Evolutionary conservation across 1,140 invertebrate species (phyloP), one percentile per base, ranked within the genome.

Genomic region (Cotesia vestalis): DNA sequence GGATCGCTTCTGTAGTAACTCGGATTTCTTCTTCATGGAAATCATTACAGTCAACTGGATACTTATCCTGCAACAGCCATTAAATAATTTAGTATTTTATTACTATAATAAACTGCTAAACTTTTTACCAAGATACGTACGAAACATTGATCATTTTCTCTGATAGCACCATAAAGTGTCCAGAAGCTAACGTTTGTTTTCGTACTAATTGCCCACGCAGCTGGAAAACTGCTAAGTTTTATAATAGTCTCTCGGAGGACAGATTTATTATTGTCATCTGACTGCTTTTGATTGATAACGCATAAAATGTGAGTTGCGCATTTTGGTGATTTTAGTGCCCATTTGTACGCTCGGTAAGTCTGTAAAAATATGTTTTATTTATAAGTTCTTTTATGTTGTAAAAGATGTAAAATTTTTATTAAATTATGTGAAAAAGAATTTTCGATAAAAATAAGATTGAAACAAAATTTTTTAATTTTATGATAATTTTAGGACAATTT

Each of bases 1-100:
- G 93, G 76, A 91, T 88, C 69, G 91, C 92, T 88, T 94, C 93
- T 36, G 92, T 93, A 34, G 92, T 94, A 14, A 93, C 92, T 88
- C 90, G 91, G 27, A 92, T 84, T 84, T 95, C 93, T 81, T 94
- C 93, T 81, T 93, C 90, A 78, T 94, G 92, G 85, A 94, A 95
- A 2, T 90, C 89, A 35, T 88, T 88, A 77, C 94, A 94, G 63
- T 93, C 89, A 0, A 90, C 91, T 71, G 91, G 91, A 80, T 91
- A 94, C 77, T 90, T 91, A 0, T 84, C 88, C 93, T 95, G 85
- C n/a, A 84, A 76, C 86, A 84, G 67, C 40, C 61, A 69, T 12
- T 38, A 14, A 74, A 60, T 62, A 55, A 74, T 57, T 62, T 55
- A 69, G 1, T 70, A 64, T 59, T 62, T 59, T 46, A 27, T 27